Evolutionary conservation across 2,888 invertebrate species (phyloP), one percentile per base, ranked within the genome.

Genomic region (Petrolisthes cinctipes): DNA sequence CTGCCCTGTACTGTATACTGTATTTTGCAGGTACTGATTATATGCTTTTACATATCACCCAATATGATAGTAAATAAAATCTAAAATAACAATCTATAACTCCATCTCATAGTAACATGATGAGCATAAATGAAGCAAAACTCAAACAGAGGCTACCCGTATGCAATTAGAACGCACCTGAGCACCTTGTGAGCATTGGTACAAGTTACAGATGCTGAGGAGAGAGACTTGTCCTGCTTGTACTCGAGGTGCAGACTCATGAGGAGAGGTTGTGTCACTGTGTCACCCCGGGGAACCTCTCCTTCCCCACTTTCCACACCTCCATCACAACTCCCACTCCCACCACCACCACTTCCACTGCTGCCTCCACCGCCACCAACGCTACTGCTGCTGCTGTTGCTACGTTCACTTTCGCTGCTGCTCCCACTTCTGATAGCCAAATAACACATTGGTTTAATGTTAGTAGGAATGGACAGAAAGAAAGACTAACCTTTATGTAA

Each of bases 211-310:
- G 95, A 95, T 0, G 96, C 96, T 91, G 95, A 95, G 82, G 95
- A 95, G 6, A 97, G 93, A 54, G 95, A 95, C 92, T 95, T 96
- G 92, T 97, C 97, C 92, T 97, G 96, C 92, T 97, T 96, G 92
- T 95, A 96, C 92, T 96, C 96, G 66, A 97, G 93, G 92, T 95
- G 95, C 76, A 95, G 95, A 75, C 95, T 94, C 85, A 97, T 95
- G 91, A 95, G 94, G 91, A 96, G 92, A 83, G 94, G 94, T 90
- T 91, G 90, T 79, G 90, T 91, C 82, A 90, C 91, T 82, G 91
- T 90, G 91, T 90, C 91, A 61, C 88, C 89, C 85, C 78, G 51
- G n/a, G 11, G 75, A 54, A 51, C 57, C 71, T 80, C 88, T 4
- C 57, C 87, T 51, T 83, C 85, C 23, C 66, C 79, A 20, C 56